Evolutionary conservation across 1,140 invertebrate species (phyloP), one percentile per base, ranked within the genome.

Genomic region (Leptinotarsa texana): DNA sequence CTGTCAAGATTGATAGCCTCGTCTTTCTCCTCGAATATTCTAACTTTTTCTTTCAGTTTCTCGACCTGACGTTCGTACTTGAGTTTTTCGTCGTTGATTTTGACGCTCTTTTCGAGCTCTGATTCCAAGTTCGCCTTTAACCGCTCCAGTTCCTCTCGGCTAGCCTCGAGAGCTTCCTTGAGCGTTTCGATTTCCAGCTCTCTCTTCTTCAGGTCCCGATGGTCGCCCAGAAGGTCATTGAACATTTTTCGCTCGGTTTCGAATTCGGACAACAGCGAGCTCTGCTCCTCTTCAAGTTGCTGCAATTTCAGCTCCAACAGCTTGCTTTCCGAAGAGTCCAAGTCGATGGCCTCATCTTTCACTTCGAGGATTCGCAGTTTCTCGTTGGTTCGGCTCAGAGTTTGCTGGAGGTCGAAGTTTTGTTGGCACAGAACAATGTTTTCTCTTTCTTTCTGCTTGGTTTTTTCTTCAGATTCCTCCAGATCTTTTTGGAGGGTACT

Each of bases 1-100:
- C 86, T 81, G 78, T 87, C 87, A 33, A 84, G 81, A 75, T 86
- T 77, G 11, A 75, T 6, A 11, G 73, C 18, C 69, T 75, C 72
- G 22, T 78, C 69, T 22, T 80, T 77, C 74, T 84, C 75, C 69
- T 76, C 75, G 4, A 66, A 48, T 22, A 77, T 69, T 51, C 74
- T 49, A 15, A 82, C 15, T 67, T 75, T 69, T 24, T 73, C 73
- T 22, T 75, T 72, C 13, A 79, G 13, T 68, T 76, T 71, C 47
- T 69, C 21, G 62, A 76, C 13, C 62, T 75, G 66, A 62, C 66
- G 42, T 74, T 81, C 72, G 6, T 69, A 21, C 17, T 63, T 63
- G n/a, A 76, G 65, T 49, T 77, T 72, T 62, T 21, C 61, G 66
- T 77, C 63, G n/a, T 66, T 48, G 47, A 69, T 17, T 21, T 73